phyloP scores from a whole-genome alignment of 2,888 invertebrate genomes.

The Campoletis raptor region DNA sequence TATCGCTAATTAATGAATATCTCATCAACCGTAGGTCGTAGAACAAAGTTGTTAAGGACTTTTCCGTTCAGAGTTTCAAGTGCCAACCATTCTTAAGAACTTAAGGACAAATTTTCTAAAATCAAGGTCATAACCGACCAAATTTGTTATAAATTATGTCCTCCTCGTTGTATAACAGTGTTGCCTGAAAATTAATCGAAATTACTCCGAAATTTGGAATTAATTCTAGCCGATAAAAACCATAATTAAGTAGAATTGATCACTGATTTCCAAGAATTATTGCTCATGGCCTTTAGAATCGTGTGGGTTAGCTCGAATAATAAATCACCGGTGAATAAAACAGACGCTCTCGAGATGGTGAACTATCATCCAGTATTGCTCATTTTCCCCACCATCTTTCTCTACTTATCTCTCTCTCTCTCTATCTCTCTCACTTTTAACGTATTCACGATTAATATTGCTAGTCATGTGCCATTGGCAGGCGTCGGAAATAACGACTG shows the following conservation, averaged over 20 bases:
- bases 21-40: not conserved
- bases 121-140: not conserved
- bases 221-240: not conserved
- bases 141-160: not conserved
- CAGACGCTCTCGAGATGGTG: slow-evolving; percentile 1
- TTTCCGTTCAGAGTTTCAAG: not conserved
- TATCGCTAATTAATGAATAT: not conserved
- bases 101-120: not conserved
- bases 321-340: not conserved
- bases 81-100: not conserved
- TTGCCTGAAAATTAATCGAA: not conserved
- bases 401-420: slow-evolving; percentile 1
- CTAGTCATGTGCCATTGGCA: slow-evolving; percentile 50
- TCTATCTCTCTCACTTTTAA: slow-evolving; percentile 20
- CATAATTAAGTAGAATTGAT: not conserved
- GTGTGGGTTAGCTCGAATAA: not conserved
- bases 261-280: not conserved
- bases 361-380: not conserved
- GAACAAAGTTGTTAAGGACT: not conserved
- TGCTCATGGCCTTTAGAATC: not conserved
- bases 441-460: slow-evolving; percentile 8
- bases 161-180: not conserved
- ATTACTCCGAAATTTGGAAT: not conserved
- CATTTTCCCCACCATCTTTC: slow-evolving; percentile 14
- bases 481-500: slow-evolving; percentile 41